A percentile compares a stretch with the other conserved stretches of the same genome.
phyloP scores from a whole-genome alignment of 2,888 invertebrate genomes.

The Lysandra bellargus region DNA sequence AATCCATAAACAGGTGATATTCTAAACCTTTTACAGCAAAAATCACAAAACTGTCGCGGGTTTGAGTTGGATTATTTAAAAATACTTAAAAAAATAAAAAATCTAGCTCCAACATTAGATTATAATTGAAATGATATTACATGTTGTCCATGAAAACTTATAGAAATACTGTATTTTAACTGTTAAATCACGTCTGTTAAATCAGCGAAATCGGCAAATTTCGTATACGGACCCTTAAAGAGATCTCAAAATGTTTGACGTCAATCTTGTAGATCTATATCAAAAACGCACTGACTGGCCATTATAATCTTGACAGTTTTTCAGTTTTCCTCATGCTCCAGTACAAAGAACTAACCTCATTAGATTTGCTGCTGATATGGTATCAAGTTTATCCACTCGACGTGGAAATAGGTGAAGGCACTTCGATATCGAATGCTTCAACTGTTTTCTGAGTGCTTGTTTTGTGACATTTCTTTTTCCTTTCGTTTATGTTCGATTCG shows the following conservation, averaged over 20 bases:
- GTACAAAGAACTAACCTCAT: conserved; percentile 4
- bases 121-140: too few relatives aligned
- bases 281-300: background rate
- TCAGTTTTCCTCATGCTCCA: background rate
- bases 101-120: too few relatives aligned
- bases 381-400: conserved; percentile 26
- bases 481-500: background rate
- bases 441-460: conserved; percentile 23
- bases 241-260: background rate
- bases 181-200: too few relatives aligned
- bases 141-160: too few relatives aligned
- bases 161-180: too few relatives aligned
- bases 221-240: too few relatives aligned
- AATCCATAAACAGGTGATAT: too few relatives aligned
- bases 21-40: too few relatives aligned
- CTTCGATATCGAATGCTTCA: background rate
- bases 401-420: conserved; percentile 22
- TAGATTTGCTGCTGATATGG: conserved; percentile 18
- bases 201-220: too few relatives aligned
- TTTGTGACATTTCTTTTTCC: background rate
- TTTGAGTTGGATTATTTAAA: too few relatives aligned
- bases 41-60: too few relatives aligned
- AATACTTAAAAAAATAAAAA: too few relatives aligned
- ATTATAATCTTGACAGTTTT: background rate
- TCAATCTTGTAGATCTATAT: background rate